Base-by-base conservation (phyloP, 2,797 vertebrate species). In the Pipistrellus kuhlii region DNA sequence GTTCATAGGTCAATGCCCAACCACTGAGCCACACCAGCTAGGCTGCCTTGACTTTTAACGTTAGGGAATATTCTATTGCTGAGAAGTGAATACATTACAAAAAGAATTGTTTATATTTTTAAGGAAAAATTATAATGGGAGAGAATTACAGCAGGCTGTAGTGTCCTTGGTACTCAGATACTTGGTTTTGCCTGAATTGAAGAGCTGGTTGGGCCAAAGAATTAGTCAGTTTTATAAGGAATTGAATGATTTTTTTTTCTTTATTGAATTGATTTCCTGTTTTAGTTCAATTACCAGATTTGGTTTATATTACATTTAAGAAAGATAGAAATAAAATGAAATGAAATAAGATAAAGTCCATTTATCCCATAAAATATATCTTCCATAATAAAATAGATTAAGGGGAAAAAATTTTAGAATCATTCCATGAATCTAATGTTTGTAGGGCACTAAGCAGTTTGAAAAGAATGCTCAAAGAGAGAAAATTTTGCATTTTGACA, bases 231-330 rank as follows among this genome's bases (percentile, higher is more conserved):
- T 66, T 25, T 18, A 76, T n/a, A 53, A 62, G 8, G 59, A 80
- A 57, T 57, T 64, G 81, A 83, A 88, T 69, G 72, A 76, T 57
- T 85, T 53, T 6, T 62, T 62, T 93, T 62, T 93, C 82, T 83
- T 85, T 15, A n/a, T 21, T 38, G 2, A 83, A 82, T 73, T 83
- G 30, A 83, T 21, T 51, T 87, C 12, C 27, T 71, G 12, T 53
- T 62, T 93, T 57, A 35, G 21, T 57, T 88, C 59, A 90, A 71
- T 64, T 72, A 13, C 57, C 41, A 80, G 14, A 8, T 44, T 88
- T 80, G 51, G 12, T 69, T 77, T 90, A 76, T 30, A 84, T 84
- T 92, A 92, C 13, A 75, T 41, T 75, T 69, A 80, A 92, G 18
- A 21, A 5, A 12, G n/a, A 20, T 38, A 30, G 8, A 8, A 27